phyloP scores from a whole-genome alignment of 2,113 vertebrate genomes.

The Ceuthmochares aereus region DNA sequence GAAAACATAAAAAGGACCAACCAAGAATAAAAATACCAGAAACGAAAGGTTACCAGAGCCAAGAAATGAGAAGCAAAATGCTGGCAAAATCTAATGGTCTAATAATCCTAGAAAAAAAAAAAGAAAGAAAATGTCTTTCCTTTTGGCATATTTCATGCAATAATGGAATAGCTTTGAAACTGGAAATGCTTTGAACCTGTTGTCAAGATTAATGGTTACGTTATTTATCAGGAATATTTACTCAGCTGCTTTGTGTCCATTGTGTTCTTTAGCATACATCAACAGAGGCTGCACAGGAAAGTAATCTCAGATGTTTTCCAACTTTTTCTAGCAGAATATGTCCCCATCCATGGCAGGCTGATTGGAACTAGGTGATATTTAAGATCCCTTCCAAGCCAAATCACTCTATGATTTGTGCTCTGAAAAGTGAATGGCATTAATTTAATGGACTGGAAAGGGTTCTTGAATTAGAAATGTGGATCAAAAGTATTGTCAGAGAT shows the following conservation, averaged over 20 bases:
- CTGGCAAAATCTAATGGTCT: background rate
- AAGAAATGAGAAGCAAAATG: background rate
- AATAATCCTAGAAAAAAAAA: background rate
- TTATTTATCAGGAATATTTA: constrained; percentile 3
- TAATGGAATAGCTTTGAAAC: background rate
- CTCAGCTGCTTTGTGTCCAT: background rate
- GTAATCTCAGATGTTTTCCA: background rate
- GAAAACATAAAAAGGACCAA: background rate
- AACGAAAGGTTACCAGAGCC: background rate
- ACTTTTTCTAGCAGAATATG: background rate
- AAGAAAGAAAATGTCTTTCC: background rate
- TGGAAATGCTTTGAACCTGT: background rate
- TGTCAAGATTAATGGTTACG: background rate
- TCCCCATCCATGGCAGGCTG: no score
- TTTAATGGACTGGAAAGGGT: background rate
- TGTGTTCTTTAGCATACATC: background rate
- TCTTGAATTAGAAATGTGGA: background rate
- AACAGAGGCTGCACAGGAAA: background rate
- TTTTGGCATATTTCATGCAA: background rate
- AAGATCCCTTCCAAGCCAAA: no score
- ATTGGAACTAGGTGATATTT: no score
- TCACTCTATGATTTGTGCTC: background rate
- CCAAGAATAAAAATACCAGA: background rate
- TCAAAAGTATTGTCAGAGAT: background rate
- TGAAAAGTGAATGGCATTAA: background rate